Evolutionary conservation across 1,140 invertebrate genomes (phyloP).

Genomic region (Hylaeus anthracinus): DNA sequence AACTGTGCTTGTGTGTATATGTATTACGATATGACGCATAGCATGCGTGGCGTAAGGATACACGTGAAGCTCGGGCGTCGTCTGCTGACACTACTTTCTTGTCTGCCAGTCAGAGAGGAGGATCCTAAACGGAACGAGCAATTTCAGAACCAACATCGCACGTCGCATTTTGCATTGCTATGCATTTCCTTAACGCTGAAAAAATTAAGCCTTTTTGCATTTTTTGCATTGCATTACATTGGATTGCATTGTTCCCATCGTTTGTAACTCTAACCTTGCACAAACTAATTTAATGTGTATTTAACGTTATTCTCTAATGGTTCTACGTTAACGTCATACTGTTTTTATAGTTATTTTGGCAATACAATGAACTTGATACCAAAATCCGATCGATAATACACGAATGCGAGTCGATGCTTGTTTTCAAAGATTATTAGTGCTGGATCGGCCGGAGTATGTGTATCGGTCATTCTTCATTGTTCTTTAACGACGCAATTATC

Average conservation of each 20-base stretch:
- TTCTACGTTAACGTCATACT: too few species aligned
- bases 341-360: background rate
- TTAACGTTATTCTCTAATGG: background rate
- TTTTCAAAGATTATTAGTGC: conserved; percentile 16
- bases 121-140: conserved; percentile 18
- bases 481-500: conserved; percentile 38
- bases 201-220: background rate
- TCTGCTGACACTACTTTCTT: conserved; percentile 59
- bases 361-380: background rate
- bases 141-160: conserved; percentile 26
- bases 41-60: conserved; percentile 51
- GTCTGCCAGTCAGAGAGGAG: conserved; percentile 19
- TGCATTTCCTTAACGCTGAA: background rate
- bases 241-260: too few species aligned
- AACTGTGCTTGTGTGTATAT: background rate
- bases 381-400: conserved; percentile 17
- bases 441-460: background rate
- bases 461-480: conserved; percentile 27
- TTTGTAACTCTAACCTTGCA: too few species aligned
- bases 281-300: too few species aligned
- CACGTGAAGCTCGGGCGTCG: conserved; percentile 53
- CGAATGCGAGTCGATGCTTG: background rate
- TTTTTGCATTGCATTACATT: too few species aligned
- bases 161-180: background rate
- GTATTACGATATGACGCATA: conserved; percentile 36